A percentile compares a stretch with the other conserved stretches of the same genome.
Evolutionary conservation across 2,888 invertebrate genomes (phyloP).

Genomic region (Tridacna gigas): DNA sequence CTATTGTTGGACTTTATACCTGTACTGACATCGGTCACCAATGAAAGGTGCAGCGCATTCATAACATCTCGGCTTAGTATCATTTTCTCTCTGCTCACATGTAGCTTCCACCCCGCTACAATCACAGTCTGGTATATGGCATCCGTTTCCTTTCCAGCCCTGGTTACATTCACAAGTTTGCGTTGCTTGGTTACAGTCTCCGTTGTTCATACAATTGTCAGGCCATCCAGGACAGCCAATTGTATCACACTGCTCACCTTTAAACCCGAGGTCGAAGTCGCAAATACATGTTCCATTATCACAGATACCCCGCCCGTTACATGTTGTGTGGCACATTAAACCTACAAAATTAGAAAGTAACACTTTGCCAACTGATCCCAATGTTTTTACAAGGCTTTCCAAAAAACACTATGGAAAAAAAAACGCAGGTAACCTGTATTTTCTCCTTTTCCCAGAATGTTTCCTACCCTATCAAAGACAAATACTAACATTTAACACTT

Average conservation of each 20-base stretch:
- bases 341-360: background rate
- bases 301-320: slow-evolving; percentile 72
- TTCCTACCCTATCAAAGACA: too few species aligned
- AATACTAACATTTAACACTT: too few species aligned
- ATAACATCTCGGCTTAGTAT: slow-evolving; percentile 69
- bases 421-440: too few species aligned
- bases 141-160: slow-evolving; percentile 72
- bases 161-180: slow-evolving; percentile 70
- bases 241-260: slow-evolving; percentile 69
- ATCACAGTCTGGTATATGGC: slow-evolving; percentile 69
- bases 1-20: slow-evolving; percentile 41
- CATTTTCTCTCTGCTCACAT: slow-evolving; percentile 63
- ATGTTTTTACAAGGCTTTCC: too few species aligned
- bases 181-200: slow-evolving; percentile 69
- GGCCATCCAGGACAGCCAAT: slow-evolving; percentile 78
- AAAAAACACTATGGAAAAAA: too few species aligned
- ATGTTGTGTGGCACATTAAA: slow-evolving; percentile 66
- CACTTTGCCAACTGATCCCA: background rate
- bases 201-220: slow-evolving; percentile 70
- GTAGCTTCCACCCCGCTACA: slow-evolving; percentile 69
- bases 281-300: slow-evolving; percentile 71
- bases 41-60: slow-evolving; percentile 72
- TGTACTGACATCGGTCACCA: slow-evolving; percentile 74
- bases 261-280: slow-evolving; percentile 69
- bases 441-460: too few species aligned